These are phyloP conservation scores for Artemisiospiza belli DNA, from an alignment of 2,113 vertebrate genomes.

Conservation along the genomic window DNA sequence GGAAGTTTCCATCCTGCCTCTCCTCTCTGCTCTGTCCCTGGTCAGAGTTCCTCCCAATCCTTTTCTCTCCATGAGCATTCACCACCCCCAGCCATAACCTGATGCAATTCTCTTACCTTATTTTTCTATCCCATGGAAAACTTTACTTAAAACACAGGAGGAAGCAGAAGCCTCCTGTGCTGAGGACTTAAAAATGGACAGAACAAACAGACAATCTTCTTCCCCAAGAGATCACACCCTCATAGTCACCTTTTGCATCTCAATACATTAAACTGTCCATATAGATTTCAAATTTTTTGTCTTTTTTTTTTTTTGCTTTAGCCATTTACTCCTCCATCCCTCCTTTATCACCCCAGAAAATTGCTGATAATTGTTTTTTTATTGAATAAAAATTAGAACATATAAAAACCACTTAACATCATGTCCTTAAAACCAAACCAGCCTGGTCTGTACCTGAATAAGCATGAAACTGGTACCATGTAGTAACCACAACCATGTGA, in stretches of 20 bases:
- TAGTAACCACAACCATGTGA: not conserved
- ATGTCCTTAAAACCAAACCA: not conserved
- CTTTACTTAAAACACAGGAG: not conserved
- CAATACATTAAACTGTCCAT: not conserved
- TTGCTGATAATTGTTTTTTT: not conserved
- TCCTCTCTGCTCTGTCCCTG: not conserved
- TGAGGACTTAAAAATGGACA: not conserved
- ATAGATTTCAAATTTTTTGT: not conserved
- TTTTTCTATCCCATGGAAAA: not conserved
- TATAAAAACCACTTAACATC: not conserved
- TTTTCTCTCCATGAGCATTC: not conserved
- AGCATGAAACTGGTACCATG: not conserved
- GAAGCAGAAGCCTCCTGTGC: not conserved
- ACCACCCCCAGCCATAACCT: not conserved
- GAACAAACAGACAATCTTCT: not conserved
- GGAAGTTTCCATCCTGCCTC: not conserved
- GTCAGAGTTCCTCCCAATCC: not conserved
- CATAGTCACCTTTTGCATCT: not conserved
- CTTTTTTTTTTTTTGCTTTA: not conserved
- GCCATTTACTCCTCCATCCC: not conserved
- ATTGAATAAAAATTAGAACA: not conserved
- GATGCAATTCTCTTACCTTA: not conserved
- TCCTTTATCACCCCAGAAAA: not conserved
- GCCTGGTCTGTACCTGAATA: not conserved
- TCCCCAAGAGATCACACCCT: not conserved